Evolutionary conservation across 2,797 vertebrate species (phyloP), one percentile per base, ranked within the genome.

Genomic region (Poeciliopsis paucimaculata): DNA sequence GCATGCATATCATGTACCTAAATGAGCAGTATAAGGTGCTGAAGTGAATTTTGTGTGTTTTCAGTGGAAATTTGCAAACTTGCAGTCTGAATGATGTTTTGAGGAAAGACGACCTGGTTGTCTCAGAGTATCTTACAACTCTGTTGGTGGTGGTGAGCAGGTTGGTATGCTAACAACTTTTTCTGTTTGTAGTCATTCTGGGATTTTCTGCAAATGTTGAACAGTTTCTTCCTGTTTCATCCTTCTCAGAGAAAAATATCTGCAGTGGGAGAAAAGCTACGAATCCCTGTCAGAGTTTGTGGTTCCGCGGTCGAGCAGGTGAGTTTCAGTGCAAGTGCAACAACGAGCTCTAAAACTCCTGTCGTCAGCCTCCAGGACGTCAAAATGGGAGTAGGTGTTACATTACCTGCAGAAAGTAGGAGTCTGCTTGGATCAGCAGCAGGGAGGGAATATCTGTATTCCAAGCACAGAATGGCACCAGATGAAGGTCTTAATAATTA

Each of bases 301-400:
- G 82, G 98, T 99, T 73, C 98, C 98, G 28, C 97, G 97, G 75
- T 98, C 98, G 11, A 99, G 97, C 92, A 97, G 98, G 98, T 99
- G 91, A 96, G 95, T 39, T 71, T 45, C 53, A 53, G 78, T 66
- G 36, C 72, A 77, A 80, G 74, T 60, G 78, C 66, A 55, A 53
- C 16, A 16, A 20, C 57, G 70, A 70, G 66, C 71, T 28, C 77
- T 0, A 46, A 77, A 74, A 77, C 68, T 13, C 60, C 77, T 74
- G 73, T 51, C 85, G 34, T 76, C 36, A 79, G 72, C 70, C 73
- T 80, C 78, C 55, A 23, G 81, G 79, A 86, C 88, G 88, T 88
- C 90, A 86, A 81, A 76, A 79, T 80, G 36, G 53, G 79, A 79
- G 26, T 80, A 83, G 81, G 92, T 91, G 86, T 94, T 87, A 78